Conservation (phyloP, 2,888 invertebrate genomes). For the Heliconius erato region DNA sequence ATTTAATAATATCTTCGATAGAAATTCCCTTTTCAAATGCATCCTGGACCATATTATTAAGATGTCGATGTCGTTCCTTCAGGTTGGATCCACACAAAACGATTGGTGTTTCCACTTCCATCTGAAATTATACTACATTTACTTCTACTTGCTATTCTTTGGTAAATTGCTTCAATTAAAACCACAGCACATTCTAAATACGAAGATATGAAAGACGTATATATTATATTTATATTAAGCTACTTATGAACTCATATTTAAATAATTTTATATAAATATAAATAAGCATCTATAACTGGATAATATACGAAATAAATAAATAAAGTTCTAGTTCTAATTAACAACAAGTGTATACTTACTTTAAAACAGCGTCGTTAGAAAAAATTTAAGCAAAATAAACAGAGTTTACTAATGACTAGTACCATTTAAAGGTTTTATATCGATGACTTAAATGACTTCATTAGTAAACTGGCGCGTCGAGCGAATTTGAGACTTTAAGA, state of each 20-base stretch:
- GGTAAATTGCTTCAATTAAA: not conserved
- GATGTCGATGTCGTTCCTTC: slow-evolving; percentile 62
- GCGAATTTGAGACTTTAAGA: not conserved
- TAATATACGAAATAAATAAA: not conserved
- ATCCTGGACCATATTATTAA: slow-evolving; percentile 62
- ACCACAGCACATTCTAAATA: not conserved
- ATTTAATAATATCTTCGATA: slow-evolving; percentile 49
- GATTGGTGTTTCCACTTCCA: slow-evolving; percentile 59
- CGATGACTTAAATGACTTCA: not conserved
- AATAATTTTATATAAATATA: not conserved
- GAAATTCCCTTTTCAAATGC: slow-evolving; percentile 49
- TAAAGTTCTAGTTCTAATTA: not conserved
- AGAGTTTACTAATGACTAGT: not conserved
- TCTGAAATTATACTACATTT: slow-evolving; percentile 54
- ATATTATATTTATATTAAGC: not conserved
- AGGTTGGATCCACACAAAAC: slow-evolving; percentile 62
- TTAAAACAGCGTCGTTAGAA: not conserved
- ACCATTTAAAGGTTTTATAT: not conserved
- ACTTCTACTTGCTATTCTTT: not conserved
- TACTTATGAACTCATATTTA: not conserved
- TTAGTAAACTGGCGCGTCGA: slow-evolving; percentile 9
- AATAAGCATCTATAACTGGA: not conserved
- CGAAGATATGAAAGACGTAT: not conserved
- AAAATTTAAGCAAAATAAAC: not conserved
- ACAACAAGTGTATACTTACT: not conserved